Percentiles rank a stretch among this genome's conserved stretches.
Conservation (phyloP, 2,888 invertebrate species). For the Buathra laborator region DNA sequence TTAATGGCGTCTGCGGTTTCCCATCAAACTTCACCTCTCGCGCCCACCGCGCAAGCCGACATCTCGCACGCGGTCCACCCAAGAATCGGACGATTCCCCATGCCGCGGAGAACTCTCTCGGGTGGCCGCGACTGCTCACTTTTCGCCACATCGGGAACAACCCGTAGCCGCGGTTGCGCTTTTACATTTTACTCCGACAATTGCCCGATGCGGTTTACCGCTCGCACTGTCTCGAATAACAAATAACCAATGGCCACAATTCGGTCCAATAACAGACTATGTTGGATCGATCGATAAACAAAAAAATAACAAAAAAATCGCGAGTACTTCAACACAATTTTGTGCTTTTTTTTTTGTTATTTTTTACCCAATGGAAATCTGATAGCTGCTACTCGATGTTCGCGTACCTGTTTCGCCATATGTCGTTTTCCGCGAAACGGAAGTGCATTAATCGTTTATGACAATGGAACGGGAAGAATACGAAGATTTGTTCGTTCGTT, state of each 20-base stretch:
- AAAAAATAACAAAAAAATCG: neutral
- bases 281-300: neutral
- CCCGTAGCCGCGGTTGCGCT: conserved; percentile 4
- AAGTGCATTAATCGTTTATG: neutral
- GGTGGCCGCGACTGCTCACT: conserved; percentile 23
- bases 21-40: conserved; percentile 74
- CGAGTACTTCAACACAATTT: neutral
- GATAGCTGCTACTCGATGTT: neutral
- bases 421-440: neutral
- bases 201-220: conserved; percentile 2
- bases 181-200: conserved; percentile 8
- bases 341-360: neutral
- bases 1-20: conserved; percentile 82
- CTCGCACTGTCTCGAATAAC: conserved; percentile 16
- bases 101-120: neutral
- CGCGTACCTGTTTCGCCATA: neutral
- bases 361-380: neutral
- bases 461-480: conserved; percentile 22
- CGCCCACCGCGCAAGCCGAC: conserved; percentile 56
- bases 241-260: conserved; percentile 10
- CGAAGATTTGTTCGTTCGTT: neutral
- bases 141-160: conserved; percentile 37
- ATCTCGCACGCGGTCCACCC: conserved; percentile 67
- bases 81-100: neutral
- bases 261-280: neutral